Percentiles rank a stretch among this genome's conserved stretches.
Evolutionary conservation across 2,888 invertebrate genomes (phyloP).

Genomic region (Teinopalpus imperialis): DNA sequence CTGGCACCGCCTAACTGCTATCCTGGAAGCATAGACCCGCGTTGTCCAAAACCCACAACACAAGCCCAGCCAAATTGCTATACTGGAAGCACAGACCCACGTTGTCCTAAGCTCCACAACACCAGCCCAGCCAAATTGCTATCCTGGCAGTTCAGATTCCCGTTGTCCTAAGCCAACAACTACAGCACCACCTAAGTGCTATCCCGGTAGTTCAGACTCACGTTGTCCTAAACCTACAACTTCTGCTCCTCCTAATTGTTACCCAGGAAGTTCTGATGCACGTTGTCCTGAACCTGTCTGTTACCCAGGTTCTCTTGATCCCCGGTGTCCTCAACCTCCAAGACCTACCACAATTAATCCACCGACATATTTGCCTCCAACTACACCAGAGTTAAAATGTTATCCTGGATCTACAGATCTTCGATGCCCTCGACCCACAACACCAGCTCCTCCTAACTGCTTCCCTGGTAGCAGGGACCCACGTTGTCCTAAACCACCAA

Average conservation of each 20-base stretch:
- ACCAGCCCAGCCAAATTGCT: constrained; percentile 44
- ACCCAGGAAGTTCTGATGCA: constrained; percentile 36
- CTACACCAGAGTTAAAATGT: constrained; percentile 43
- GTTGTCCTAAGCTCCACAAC: constrained; percentile 50
- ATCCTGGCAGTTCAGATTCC: constrained; percentile 42
- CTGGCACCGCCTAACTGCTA: neutral
- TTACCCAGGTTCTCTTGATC: constrained; percentile 29
- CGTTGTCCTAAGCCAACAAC: constrained; percentile 39
- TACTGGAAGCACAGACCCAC: constrained; percentile 54
- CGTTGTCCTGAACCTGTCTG: constrained; percentile 43
- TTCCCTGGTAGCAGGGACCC: constrained; percentile 37
- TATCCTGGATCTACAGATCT: constrained; percentile 44
- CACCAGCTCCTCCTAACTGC: constrained; percentile 36
- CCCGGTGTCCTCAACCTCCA: constrained; percentile 45
- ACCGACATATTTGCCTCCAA: too few relatives aligned
- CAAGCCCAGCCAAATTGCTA: constrained; percentile 35
- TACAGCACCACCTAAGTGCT: constrained; percentile 37
- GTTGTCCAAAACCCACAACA: constrained; percentile 23
- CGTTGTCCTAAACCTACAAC: constrained; percentile 37
- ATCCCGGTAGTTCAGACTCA: constrained; percentile 35
- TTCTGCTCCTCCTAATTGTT: constrained; percentile 34
- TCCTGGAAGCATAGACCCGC: neutral
- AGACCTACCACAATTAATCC: too few relatives aligned
- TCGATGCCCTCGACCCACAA: constrained; percentile 38
- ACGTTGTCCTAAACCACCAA: constrained; percentile 36